Conservation (phyloP, 2,113 vertebrate genomes). For the Machaerirhynchus nigripectus region DNA sequence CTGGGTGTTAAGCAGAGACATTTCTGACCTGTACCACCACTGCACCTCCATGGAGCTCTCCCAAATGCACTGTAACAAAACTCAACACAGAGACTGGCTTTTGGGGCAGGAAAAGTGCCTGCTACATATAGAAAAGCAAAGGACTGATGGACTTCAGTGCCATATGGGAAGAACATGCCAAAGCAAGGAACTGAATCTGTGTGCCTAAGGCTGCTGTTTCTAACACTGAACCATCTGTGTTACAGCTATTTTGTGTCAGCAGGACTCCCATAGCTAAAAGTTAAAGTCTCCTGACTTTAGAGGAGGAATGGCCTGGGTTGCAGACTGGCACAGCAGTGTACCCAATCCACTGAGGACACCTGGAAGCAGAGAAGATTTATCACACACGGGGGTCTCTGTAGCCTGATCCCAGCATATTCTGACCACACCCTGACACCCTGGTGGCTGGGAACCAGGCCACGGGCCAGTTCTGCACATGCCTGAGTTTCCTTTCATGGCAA, state of each 20-base stretch:
- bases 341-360: background rate
- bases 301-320: background rate
- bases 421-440: rapidly evolving
- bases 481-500: background rate
- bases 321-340: background rate
- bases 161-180: background rate
- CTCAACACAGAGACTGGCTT: background rate
- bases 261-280: background rate
- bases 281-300: background rate
- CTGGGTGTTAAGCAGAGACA: background rate
- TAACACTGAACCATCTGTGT: background rate
- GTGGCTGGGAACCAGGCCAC: background rate
- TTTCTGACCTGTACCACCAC: background rate
- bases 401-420: background rate
- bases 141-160: background rate
- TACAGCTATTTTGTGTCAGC: background rate
- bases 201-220: background rate
- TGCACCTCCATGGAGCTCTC: background rate
- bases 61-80: background rate
- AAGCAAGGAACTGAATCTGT: background rate
- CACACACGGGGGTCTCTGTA: rapidly evolving
- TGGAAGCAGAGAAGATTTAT: background rate
- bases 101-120: background rate
- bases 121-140: rapidly evolving
- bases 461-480: rapidly evolving